Evolutionary conservation across 1,140 invertebrate genomes (phyloP).

Genomic region (Ceratosolen solmsi): DNA sequence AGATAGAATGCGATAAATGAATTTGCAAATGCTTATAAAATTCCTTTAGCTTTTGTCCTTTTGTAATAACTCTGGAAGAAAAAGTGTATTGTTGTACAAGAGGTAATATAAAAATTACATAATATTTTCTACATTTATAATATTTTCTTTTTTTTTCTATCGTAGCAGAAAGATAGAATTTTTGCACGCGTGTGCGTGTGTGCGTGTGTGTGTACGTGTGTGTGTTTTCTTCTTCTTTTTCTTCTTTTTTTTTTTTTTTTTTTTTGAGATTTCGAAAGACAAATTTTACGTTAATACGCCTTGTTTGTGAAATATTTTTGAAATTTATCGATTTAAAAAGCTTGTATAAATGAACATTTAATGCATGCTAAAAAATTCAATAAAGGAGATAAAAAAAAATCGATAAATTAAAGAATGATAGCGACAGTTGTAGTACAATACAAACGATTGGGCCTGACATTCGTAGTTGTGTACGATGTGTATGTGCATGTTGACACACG

Average conservation of each 20-base stretch:
- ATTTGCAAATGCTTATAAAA: too few relatives aligned
- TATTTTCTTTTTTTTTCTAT: background rate
- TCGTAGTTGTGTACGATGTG: background rate
- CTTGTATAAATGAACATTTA: background rate
- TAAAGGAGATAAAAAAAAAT: slow-evolving; percentile 14
- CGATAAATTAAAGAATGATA: too few relatives aligned
- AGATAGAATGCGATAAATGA: too few relatives aligned
- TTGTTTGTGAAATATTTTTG: background rate
- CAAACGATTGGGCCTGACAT: background rate
- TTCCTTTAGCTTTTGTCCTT: too few relatives aligned
- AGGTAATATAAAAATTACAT: background rate
- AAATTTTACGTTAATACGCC: background rate
- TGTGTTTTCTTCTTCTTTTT: background rate
- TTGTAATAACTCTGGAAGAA: too few relatives aligned
- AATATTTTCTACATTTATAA: background rate
- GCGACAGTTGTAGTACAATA: background rate
- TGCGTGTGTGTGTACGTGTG: too few relatives aligned
- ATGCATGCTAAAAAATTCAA: background rate
- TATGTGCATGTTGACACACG: background rate
- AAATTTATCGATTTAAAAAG: slow-evolving; percentile 1
- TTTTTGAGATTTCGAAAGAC: background rate
- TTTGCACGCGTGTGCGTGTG: too few relatives aligned
- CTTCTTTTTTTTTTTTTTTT: background rate
- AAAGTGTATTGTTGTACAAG: too few relatives aligned
- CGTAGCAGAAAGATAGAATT: background rate